phyloP scores from a whole-genome alignment of 2,113 vertebrate species.

The Mesembrinibis cayennensis region DNA sequence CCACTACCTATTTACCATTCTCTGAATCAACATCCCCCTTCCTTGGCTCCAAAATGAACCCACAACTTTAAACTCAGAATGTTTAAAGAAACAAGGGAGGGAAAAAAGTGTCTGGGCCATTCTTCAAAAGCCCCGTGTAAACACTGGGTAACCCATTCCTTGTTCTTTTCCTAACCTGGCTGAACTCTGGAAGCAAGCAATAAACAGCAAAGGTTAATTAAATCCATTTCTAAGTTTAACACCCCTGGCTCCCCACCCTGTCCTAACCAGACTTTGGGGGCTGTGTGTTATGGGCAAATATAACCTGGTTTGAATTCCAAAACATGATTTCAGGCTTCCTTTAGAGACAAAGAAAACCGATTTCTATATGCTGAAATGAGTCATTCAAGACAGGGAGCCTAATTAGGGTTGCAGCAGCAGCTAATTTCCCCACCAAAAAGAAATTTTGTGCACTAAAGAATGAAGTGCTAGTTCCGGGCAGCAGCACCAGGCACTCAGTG shows the following conservation, averaged over 20 bases:
- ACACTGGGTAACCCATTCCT: constrained; percentile 59
- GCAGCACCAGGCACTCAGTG: constrained; percentile 35
- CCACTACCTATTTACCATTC: constrained; percentile 36
- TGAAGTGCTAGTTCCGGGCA: constrained; percentile 61
- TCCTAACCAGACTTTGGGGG: constrained; percentile 44
- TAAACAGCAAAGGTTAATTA: constrained; percentile 70
- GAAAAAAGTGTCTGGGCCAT: constrained; percentile 25
- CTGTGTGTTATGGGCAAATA: constrained; percentile 44
- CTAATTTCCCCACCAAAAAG: constrained; percentile 47
- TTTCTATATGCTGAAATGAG: constrained; percentile 27
- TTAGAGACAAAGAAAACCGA: constrained; percentile 40
- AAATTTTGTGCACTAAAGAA: constrained; percentile 41
- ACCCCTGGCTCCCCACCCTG: constrained; percentile 26
- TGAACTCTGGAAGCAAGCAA: constrained; percentile 66
- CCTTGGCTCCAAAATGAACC: constrained; percentile 49
- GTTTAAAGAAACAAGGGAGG: constrained; percentile 46
- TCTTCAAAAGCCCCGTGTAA: constrained; percentile 52
- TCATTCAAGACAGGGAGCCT: constrained; percentile 33
- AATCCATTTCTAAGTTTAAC: constrained; percentile 71
- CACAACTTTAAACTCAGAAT: constrained; percentile 33
- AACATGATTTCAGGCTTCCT: constrained; percentile 43
- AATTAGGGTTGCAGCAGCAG: constrained; percentile 38
- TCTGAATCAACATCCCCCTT: constrained; percentile 55
- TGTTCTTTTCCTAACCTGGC: constrained; percentile 64
- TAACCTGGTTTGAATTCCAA: constrained; percentile 61